phyloP scores from a whole-genome alignment of 2,113 vertebrate species.

The Lipotes vexillifer region DNA sequence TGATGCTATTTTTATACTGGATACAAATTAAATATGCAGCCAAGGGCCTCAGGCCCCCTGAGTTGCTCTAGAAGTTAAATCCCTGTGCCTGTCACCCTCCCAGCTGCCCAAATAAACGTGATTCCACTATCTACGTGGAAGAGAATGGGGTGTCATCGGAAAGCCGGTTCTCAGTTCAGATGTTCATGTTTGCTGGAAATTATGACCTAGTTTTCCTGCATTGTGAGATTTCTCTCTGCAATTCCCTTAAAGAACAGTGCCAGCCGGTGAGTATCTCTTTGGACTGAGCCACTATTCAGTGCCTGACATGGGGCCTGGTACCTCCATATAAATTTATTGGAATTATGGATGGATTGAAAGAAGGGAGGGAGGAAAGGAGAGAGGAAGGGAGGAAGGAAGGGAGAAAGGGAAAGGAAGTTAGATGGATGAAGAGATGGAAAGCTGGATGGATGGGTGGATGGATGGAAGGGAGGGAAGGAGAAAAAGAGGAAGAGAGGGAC shows the following conservation, averaged over 20 bases:
- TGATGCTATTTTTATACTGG: not conserved
- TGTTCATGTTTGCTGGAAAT: conserved; percentile 71
- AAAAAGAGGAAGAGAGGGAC: not conserved
- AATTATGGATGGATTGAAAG: not conserved
- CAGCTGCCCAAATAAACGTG: conserved; percentile 62
- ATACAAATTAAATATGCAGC: not conserved
- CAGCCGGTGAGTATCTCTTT: conserved; percentile 59
- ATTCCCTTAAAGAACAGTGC: conserved; percentile 35
- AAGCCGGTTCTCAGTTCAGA: conserved; percentile 70
- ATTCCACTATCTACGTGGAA: conserved; percentile 50
- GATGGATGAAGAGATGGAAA: not conserved
- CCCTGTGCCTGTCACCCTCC: not conserved
- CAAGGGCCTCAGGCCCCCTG: not conserved
- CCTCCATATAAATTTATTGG: not conserved
- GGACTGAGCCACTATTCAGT: not conserved
- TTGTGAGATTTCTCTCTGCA: conserved; percentile 69
- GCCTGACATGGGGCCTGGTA: not conserved
- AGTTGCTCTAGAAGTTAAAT: not conserved
- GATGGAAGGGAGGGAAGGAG: not conserved
- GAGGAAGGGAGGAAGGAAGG: not conserved
- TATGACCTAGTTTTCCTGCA: conserved; percentile 69
- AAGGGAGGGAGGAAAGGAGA: not conserved
- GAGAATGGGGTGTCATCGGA: conserved; percentile 67
- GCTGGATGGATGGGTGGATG: not conserved
- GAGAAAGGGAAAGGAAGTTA: not conserved